A percentile compares a stretch with the other conserved stretches of the same genome.
Conservation (phyloP, 2,113 vertebrate species). For the Mugil cephalus region DNA sequence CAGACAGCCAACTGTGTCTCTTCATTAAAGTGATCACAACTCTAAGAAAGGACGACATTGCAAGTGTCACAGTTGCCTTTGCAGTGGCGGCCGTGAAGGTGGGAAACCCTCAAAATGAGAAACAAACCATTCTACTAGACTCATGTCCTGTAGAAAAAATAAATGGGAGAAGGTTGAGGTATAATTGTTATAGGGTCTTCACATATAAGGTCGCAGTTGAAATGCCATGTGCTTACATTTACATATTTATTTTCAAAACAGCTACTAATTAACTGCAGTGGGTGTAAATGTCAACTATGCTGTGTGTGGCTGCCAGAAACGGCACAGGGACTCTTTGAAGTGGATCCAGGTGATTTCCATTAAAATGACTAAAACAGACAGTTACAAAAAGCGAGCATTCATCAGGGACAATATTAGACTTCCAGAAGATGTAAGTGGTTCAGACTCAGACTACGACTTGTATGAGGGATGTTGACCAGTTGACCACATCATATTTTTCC, state of each 20-base stretch:
- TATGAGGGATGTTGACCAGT: no score
- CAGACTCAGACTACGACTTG: no score
- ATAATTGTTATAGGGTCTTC: not conserved
- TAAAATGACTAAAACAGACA: conserved; percentile 1
- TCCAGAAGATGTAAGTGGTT: no score
- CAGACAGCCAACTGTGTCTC: conserved; percentile 9
- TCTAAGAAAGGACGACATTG: not conserved
- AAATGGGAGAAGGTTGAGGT: not conserved
- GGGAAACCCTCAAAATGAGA: conserved; percentile 2
- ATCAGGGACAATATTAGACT: no score
- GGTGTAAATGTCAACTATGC: conserved; percentile 17
- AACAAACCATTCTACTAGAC: not conserved
- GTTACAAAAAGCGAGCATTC: not conserved
- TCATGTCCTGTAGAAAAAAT: not conserved
- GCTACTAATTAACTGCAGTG: conserved; percentile 1
- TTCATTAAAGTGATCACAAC: conserved; percentile 42
- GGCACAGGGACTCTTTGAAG: conserved; percentile 1
- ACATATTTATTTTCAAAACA: conserved; percentile 1
- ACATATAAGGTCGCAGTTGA: not conserved
- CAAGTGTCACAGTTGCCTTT: not conserved
- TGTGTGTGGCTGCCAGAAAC: not conserved
- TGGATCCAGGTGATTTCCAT: conserved; percentile 15
- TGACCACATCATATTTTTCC: no score
- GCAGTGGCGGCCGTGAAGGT: conserved; percentile 22
- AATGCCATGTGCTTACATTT: not conserved